A percentile compares a stretch with the other conserved stretches of the same genome.
phyloP scores from a whole-genome alignment of 2,113 vertebrate genomes.

The Neoarius graeffei region DNA sequence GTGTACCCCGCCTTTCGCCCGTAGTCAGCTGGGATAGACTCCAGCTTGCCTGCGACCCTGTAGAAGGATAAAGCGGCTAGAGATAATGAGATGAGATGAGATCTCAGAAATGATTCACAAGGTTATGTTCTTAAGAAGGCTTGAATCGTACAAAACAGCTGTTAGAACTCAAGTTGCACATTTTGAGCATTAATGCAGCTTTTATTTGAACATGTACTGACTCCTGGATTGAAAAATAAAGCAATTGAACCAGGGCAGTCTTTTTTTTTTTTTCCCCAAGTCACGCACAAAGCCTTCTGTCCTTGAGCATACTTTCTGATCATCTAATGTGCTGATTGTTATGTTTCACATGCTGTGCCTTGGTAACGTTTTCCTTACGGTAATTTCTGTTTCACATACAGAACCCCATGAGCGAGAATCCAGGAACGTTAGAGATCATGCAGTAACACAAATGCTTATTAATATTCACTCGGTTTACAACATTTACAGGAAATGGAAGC shows the following conservation, averaged over 20 bases:
- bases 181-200: background rate
- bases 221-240: background rate
- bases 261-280: background rate
- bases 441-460: background rate
- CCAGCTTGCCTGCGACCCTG: no score
- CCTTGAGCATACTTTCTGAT: background rate
- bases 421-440: background rate
- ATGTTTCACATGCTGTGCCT: background rate
- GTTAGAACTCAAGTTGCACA: background rate
- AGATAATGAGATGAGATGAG: no score
- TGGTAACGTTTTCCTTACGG: background rate
- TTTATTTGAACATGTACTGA: background rate
- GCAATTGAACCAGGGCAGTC: background rate
- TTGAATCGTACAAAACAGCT: background rate
- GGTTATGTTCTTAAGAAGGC: background rate
- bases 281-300: background rate
- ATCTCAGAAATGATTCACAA: background rate
- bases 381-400: background rate
- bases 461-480: background rate
- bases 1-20: no score
- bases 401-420: background rate
- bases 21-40: no score
- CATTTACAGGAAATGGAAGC: background rate
- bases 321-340: background rate
- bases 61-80: no score